phyloP scores from a whole-genome alignment of 2,113 vertebrate genomes.

The Tenebrosternarchus preto region DNA sequence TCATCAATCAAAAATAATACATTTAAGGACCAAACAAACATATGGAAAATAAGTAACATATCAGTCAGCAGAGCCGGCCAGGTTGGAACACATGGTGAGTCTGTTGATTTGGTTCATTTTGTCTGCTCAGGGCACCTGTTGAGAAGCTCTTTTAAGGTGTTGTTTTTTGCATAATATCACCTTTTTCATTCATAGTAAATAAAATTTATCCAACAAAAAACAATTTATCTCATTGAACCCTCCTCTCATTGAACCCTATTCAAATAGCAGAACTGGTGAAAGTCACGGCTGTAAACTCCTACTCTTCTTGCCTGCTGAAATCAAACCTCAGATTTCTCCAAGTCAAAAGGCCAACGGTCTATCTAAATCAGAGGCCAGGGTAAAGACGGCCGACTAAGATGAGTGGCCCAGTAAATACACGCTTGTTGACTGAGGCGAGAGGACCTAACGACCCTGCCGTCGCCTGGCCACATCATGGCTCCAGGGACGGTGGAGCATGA shows the following conservation, averaged over 20 bases:
- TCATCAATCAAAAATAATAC: background rate
- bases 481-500: conserved; percentile 56
- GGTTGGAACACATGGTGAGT: background rate
- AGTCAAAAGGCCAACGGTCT: conserved; percentile 33
- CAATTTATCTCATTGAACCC: no score
- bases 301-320: no score
- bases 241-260: no score
- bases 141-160: background rate
- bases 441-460: conserved; percentile 68
- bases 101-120: conserved; percentile 10
- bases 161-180: background rate
- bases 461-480: conserved; percentile 67
- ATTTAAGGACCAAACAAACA: no score
- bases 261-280: background rate
- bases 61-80: no score
- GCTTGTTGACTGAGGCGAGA: conserved; percentile 68
- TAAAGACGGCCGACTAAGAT: conserved; percentile 65
- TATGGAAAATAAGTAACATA: no score
- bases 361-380: conserved; percentile 66
- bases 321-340: background rate
- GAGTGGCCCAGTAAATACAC: conserved; percentile 67
- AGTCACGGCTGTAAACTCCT: background rate
- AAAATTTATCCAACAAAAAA: no score
- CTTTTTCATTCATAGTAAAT: no score
- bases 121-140: background rate